phyloP scores from a whole-genome alignment of 2,113 vertebrate genomes.

The Ranitomeya imitator region DNA sequence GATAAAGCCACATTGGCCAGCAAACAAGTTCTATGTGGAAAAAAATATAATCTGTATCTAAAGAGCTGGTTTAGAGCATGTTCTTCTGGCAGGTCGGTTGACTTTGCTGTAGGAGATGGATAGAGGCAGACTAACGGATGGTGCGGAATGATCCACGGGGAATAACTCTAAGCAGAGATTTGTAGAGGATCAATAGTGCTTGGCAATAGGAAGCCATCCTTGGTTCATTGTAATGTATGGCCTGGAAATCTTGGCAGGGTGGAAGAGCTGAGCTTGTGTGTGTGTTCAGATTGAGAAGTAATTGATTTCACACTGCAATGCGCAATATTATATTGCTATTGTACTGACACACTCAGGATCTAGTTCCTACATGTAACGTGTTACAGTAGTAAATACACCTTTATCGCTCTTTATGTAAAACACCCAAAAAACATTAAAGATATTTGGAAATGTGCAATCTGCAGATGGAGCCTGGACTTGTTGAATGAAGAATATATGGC shows the following conservation, averaged over 20 bases:
- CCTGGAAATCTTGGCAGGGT: slow-evolving; percentile 32
- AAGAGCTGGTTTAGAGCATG: neutral
- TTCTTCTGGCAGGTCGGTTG: neutral
- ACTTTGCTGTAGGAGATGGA: slow-evolving; percentile 14
- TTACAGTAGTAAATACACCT: neutral
- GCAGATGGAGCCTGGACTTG: neutral
- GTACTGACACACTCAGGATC: slow-evolving; percentile 11
- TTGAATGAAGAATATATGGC: neutral
- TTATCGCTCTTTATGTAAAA: slow-evolving; percentile 4
- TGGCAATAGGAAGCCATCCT: slow-evolving; percentile 30
- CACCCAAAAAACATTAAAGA: neutral
- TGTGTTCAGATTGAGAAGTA: slow-evolving; percentile 47
- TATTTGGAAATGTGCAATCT: neutral
- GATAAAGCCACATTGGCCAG: too few relatives aligned
- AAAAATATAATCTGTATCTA: neutral
- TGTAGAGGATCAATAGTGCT: slow-evolving; percentile 36
- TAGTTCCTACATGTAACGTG: neutral
- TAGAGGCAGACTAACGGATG: neutral
- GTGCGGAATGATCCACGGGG: slow-evolving; percentile 10
- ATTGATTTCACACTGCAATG: slow-evolving; percentile 58
- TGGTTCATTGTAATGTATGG: slow-evolving; percentile 47
- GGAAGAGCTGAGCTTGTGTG: slow-evolving; percentile 19
- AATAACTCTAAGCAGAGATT: slow-evolving; percentile 40
- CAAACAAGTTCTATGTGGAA: neutral
- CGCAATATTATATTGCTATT: slow-evolving; percentile 45